Evolutionary conservation across 2,888 invertebrate species (phyloP).

Genomic region (Aporophyla lueneburgensis): DNA sequence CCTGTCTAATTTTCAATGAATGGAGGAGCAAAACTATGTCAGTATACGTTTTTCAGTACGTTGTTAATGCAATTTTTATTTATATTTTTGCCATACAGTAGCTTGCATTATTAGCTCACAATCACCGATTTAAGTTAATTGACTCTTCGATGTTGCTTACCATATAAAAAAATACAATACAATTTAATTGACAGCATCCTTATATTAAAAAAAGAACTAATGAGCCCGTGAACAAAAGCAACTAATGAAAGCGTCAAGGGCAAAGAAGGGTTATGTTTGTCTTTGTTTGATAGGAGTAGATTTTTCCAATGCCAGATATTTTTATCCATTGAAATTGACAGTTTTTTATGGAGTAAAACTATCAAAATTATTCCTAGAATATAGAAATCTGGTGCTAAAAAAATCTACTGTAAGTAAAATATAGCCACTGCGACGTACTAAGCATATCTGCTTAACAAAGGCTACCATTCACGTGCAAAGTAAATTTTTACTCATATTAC

Average conservation of each 20-base stretch:
- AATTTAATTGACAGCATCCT: not conserved
- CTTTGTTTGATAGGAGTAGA: not conserved
- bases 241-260: not conserved
- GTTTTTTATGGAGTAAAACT: not conserved
- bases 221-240: not conserved
- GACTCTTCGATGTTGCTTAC: too few species aligned
- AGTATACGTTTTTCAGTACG: not conserved
- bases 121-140: not conserved
- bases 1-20: slow-evolving; percentile 1
- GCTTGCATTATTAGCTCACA: not conserved
- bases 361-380: not conserved
- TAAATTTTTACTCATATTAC: too few species aligned
- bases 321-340: not conserved
- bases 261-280: not conserved
- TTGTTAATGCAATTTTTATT: not conserved
- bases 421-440: not conserved
- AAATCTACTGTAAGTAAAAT: not conserved
- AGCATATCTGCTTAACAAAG: not conserved
- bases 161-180: too few species aligned
- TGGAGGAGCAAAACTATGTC: not conserved
- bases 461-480: not conserved
- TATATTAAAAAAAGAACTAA: not conserved
- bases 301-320: too few species aligned
- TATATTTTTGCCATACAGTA: not conserved
- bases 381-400: not conserved